These are phyloP conservation scores for Ericerus pela DNA, from an alignment of 1,140 invertebrate genomes.

Conservation along the genomic window DNA sequence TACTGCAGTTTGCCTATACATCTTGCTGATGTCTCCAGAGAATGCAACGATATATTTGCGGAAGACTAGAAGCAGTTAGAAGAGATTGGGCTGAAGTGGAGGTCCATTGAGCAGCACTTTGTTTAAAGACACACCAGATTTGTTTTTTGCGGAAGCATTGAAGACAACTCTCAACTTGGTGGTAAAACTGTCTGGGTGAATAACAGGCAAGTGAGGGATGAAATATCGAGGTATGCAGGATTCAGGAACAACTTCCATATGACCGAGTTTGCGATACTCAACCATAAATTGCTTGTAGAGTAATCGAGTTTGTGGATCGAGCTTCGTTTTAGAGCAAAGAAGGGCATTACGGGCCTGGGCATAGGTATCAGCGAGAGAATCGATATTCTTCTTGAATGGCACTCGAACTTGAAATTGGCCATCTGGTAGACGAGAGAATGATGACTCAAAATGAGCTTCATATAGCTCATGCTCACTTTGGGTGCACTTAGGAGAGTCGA, in stretches of 20 bases:
- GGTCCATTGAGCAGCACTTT: conserved; percentile 24
- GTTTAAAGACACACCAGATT: conserved; percentile 26
- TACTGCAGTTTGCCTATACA: conserved; percentile 29
- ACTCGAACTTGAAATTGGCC: conserved; percentile 23
- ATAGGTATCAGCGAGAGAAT: conserved; percentile 17
- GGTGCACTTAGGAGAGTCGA: background rate
- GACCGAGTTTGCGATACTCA: conserved; percentile 27
- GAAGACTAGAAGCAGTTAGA: conserved; percentile 25
- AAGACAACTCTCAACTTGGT: conserved; percentile 30
- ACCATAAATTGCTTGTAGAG: conserved; percentile 24
- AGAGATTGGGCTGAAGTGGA: conserved; percentile 25
- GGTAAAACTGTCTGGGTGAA: background rate
- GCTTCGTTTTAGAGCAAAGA: conserved; percentile 23
- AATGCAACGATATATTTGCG: conserved; percentile 23
- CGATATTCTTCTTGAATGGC: conserved; percentile 21
- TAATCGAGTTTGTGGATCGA: conserved; percentile 22
- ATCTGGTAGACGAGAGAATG: background rate
- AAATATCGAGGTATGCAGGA: conserved; percentile 7
- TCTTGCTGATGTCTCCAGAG: conserved; percentile 30
- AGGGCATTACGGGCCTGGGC: conserved; percentile 17
- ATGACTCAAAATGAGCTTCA: background rate
- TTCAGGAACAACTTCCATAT: conserved; percentile 24
- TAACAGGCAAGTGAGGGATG: conserved; percentile 18
- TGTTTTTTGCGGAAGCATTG: conserved; percentile 24
- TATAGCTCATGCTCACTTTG: background rate